These are phyloP conservation scores for Oxyura jamaicensis DNA, from an alignment of 2,113 vertebrate genomes.

Conservation along the genomic window DNA sequence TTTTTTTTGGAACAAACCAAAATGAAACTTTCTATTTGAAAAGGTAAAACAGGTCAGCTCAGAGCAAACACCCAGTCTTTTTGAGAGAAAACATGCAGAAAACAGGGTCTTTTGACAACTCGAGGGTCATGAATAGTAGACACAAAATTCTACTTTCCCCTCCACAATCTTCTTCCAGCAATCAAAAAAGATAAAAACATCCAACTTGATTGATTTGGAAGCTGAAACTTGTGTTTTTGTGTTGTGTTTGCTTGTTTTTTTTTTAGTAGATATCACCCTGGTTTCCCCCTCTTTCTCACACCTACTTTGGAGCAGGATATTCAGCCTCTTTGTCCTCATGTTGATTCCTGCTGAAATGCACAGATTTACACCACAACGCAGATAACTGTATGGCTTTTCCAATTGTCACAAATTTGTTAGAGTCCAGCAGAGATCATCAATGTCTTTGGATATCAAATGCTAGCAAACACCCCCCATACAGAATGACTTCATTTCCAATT, in stretches of 20 bases:
- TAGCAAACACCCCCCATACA: background rate
- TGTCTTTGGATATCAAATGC: background rate
- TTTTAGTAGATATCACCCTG: rapidly evolving
- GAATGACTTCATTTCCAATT: background rate
- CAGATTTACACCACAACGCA: background rate
- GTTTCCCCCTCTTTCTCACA: background rate
- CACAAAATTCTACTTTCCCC: rapidly evolving
- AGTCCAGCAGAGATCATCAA: background rate
- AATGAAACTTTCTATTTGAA: background rate
- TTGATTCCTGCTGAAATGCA: background rate
- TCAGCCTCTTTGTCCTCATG: background rate
- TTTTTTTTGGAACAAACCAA: background rate
- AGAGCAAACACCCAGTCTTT: background rate
- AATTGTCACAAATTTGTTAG: background rate
- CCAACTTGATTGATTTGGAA: background rate
- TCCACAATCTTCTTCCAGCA: background rate
- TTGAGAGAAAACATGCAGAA: background rate
- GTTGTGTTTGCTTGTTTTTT: background rate
- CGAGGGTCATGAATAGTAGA: background rate
- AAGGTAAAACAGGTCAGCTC: background rate
- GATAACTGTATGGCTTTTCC: background rate
- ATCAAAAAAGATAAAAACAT: background rate
- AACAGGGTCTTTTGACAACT: background rate
- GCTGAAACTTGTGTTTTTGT: background rate
- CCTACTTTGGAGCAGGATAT: background rate